These are phyloP conservation scores for Galaxias olidus DNA, from an alignment of 2,797 vertebrate species.

Conservation along the genomic window DNA sequence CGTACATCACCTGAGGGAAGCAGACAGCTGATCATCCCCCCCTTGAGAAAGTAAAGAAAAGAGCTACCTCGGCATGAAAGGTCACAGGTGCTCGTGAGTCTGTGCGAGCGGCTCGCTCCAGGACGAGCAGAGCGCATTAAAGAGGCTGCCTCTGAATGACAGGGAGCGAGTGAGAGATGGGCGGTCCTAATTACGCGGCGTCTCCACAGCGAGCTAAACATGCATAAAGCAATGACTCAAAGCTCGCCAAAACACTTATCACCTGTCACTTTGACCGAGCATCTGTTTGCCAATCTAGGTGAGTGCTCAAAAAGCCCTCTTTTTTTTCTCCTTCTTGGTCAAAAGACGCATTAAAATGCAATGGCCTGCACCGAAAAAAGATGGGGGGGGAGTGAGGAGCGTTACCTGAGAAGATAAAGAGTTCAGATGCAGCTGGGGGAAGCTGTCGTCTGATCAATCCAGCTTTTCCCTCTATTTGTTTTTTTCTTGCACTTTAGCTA, in stretches of 20 bases:
- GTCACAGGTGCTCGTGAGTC: slow-evolving; percentile 56
- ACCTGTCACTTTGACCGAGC: slow-evolving; percentile 65
- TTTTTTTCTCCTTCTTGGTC: slow-evolving; percentile 53
- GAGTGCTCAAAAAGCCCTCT: slow-evolving; percentile 62
- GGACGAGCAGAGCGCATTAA: background rate
- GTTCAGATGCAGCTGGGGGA: slow-evolving; percentile 63
- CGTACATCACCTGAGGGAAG: slow-evolving; percentile 19
- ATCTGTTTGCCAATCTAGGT: slow-evolving; percentile 69
- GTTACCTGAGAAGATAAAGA: slow-evolving; percentile 76
- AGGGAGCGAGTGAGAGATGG: slow-evolving; percentile 43
- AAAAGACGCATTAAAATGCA: slow-evolving; percentile 74
- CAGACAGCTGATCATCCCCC: slow-evolving; percentile 37
- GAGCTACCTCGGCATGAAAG: slow-evolving; percentile 58
- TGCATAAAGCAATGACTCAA: slow-evolving; percentile 67
- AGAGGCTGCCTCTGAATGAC: slow-evolving; percentile 37
- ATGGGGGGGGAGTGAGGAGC: slow-evolving; percentile 72
- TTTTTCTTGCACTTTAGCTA: slow-evolving; percentile 75
- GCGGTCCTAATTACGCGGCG: slow-evolving; percentile 44
- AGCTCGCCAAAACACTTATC: slow-evolving; percentile 65
- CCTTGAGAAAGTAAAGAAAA: slow-evolving; percentile 46
- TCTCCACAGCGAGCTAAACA: slow-evolving; percentile 43
- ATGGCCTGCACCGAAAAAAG: slow-evolving; percentile 59
- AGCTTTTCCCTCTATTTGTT: slow-evolving; percentile 68
- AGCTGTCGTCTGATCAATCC: slow-evolving; percentile 53
- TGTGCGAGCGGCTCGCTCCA: slow-evolving; percentile 5